These are phyloP conservation scores for Leucozona laternaria DNA, from an alignment of 2,888 invertebrate species.

Conservation along the genomic window DNA sequence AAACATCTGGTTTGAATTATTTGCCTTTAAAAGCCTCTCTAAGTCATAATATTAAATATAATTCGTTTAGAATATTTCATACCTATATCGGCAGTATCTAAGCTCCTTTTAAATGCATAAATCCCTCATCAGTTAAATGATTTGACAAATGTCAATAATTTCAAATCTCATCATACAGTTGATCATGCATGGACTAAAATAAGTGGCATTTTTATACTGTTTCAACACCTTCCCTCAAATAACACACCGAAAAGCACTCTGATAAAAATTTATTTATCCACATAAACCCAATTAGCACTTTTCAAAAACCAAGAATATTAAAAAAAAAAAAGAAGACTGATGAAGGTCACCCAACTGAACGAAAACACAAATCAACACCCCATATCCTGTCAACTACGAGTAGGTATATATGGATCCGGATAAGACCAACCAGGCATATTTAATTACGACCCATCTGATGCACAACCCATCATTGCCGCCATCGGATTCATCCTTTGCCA, in stretches of 20 bases:
- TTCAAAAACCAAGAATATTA: neutral
- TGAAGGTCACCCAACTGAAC: slow-evolving; percentile 15
- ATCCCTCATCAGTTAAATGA: neutral
- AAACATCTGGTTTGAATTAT: neutral
- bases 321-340: neutral
- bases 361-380: slow-evolving; percentile 16
- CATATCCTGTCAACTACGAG: slow-evolving; percentile 9
- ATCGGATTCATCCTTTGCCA: slow-evolving; percentile 15
- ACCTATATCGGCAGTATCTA: neutral
- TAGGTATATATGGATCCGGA: too few species aligned
- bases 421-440: slow-evolving; percentile 16
- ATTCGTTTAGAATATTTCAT: neutral
- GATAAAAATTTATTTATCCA: neutral
- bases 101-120: neutral
- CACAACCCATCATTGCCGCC: slow-evolving; percentile 7
- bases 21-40: neutral
- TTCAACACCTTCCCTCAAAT: neutral
- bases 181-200: neutral
- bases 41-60: neutral
- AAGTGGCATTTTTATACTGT: neutral
- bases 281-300: slow-evolving; percentile 19
- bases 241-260: neutral
- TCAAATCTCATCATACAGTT: neutral
- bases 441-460: slow-evolving; percentile 8
- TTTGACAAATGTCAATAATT: slow-evolving; percentile 8